Evolutionary conservation across 2,797 vertebrate species (phyloP).

Genomic region (Threskiornis aethiopicus): DNA sequence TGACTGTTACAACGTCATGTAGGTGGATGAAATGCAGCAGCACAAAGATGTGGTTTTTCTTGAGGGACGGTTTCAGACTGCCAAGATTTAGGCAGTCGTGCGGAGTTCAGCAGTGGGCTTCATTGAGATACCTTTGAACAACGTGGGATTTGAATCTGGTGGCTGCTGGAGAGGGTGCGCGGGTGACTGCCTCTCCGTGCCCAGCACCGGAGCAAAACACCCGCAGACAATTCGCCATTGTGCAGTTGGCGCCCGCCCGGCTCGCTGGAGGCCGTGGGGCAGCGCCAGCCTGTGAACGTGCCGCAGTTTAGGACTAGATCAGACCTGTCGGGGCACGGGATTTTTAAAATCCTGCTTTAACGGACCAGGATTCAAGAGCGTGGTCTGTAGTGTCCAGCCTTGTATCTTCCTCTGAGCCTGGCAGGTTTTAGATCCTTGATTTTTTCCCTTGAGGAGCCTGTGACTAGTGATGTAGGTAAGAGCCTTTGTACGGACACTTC

Average conservation of each 20-base stretch:
- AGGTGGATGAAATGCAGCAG: too few relatives aligned
- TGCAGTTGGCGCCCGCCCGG: not conserved
- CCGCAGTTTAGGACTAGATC: not conserved
- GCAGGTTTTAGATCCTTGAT: not conserved
- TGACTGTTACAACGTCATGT: not conserved
- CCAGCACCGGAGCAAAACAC: too few relatives aligned
- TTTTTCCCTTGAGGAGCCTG: not conserved
- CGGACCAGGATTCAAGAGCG: not conserved
- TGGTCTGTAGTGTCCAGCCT: not conserved
- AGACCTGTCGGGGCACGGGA: fast-evolving
- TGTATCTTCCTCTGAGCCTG: not conserved
- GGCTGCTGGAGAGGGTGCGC: not conserved
- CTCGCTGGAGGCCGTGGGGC: fast-evolving
- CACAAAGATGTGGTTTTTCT: not conserved
- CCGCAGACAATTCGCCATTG: fast-evolving
- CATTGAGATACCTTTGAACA: not conserved
- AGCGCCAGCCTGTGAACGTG: not conserved
- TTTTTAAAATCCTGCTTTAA: not conserved
- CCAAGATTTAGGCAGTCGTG: not conserved
- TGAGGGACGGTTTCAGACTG: not conserved
- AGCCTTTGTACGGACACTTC: not conserved
- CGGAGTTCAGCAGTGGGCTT: not conserved
- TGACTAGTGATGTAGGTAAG: not conserved
- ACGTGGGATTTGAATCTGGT: not conserved
- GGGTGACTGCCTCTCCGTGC: not conserved